phyloP scores from a whole-genome alignment of 1,140 invertebrate genomes.

The Cotesia vestalis region DNA sequence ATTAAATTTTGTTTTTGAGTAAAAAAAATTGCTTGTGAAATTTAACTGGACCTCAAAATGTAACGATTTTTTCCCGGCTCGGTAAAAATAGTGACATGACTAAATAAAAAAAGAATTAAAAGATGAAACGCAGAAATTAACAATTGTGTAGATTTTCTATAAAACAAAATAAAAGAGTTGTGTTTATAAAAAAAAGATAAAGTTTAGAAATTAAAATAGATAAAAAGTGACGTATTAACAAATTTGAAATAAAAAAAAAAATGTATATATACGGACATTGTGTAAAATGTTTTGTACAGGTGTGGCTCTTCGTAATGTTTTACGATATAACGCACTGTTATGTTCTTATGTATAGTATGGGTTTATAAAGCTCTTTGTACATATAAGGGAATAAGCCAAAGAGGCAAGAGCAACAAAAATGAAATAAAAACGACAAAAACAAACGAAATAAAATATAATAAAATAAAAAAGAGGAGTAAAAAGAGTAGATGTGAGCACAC shows the following conservation, averaged over 20 bases:
- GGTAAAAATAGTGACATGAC: too few relatives aligned
- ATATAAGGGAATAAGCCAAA: neutral
- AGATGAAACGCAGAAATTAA: too few relatives aligned
- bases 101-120: too few relatives aligned
- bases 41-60: too few relatives aligned
- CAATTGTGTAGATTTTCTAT: too few relatives aligned
- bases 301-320: conserved; percentile 12
- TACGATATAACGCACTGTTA: conserved; percentile 25
- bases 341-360: neutral
- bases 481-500: conserved; percentile 19
- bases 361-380: too few relatives aligned
- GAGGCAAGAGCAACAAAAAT: neutral
- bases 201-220: too few relatives aligned
- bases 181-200: too few relatives aligned
- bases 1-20: too few relatives aligned
- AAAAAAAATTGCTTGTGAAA: too few relatives aligned
- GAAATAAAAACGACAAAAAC: conserved; percentile 16
- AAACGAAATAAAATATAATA: neutral
- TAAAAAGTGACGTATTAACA: neutral
- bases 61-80: too few relatives aligned
- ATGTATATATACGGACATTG: neutral
- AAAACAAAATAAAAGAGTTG: too few relatives aligned
- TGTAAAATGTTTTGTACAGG: conserved; percentile 11
- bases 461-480: neutral
- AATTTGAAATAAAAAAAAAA: neutral